Evolutionary conservation across 2,888 invertebrate species (phyloP), one percentile per base, ranked within the genome.

Genomic region (Pseudoips prasinana): DNA sequence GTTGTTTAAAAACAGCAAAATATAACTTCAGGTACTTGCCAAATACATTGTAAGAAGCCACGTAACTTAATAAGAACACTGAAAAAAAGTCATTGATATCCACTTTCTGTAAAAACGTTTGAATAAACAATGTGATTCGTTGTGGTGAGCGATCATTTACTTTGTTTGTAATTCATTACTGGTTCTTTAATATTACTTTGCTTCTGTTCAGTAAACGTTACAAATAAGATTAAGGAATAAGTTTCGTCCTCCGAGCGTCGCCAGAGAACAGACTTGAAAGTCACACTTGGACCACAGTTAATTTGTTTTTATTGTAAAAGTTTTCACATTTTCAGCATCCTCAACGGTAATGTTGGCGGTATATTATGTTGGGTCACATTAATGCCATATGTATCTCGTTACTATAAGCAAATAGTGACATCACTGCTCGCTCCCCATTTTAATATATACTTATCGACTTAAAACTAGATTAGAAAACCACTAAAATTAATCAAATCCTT

Each of bases 221-320:
- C 64, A 76, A 78, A 76, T 74, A 73, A 74, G 67, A 76, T 74
- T 70, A 73, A 67, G 58, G 56, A 56, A 61, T 66, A 80, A 79
- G 61, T 79, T 77, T 72, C 49, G 52, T 61, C n/a, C 18, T 59
- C 60, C 63, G 59, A 70, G 76, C 73, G 64, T 76, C 60, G 52
- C 64, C 59, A 43, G 60, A 59, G 63, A 66, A 71, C 57, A 72
- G 64, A 73, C 63, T 67, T 64, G 57, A 68, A 58, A 51, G 64
- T 58, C 63, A 60, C 67, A 70, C 72, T 78, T 67, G 73, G 64
- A 72, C 68, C 64, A 65, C 70, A 71, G 66, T 76, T 77, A 76
- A 82, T 82, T 85, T 77, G 73, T 73, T 84, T 86, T 87, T 82
- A 86, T 84, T 69, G 76, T 72, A 29, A 73, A 86, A 86, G 67